Evolutionary conservation across 2,797 vertebrate species (phyloP), one percentile per base, ranked within the genome.

Genomic region (Aulostomus chinensis): DNA sequence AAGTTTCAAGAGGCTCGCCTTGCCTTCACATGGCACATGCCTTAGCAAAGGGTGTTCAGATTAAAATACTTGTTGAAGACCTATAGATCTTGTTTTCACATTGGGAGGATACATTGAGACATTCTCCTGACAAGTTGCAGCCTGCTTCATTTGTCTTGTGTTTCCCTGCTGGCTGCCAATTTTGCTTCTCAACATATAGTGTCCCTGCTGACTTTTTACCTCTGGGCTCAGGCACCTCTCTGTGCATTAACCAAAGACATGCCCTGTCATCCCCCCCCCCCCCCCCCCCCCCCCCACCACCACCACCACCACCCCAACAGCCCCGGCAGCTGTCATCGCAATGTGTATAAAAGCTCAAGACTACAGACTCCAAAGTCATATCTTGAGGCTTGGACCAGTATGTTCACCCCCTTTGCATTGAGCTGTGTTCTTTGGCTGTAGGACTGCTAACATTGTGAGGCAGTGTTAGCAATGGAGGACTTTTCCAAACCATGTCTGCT

Each of bases 61-160:
- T 30, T 41, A 10, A 39, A 58, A 41, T 55, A 16, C 41, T 76
- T 57, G 59, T 54, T 53, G 45, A 49, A 40, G 61, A 73, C 67
- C 76, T 62, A 77, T 77, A 71, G 66, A 71, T 69, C 10, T 52
- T 9, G 49, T 60, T 69, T 58, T 47, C 56, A 52, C 48, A 34
- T 25, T 35, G 21, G 4, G 41, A 25, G n/a, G 18, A 63, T 46
- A 60, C 43, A 52, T 31, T 53, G 47, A 53, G 42, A 42, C 43
- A 66, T 76, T 80, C 68, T 75, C 48, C 12, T 48, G 53, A 73
- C 89, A 78, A 76, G 89, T 81, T 53, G 22, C 38, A 68, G 72
- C 90, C 54, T 84, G 89, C 57, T 68, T 33, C 9, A 29, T 69
- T 50, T 68, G 46, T 43, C 20, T 29, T 15, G 4, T 18, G 48